A percentile compares a stretch with the other conserved stretches of the same genome.
Conservation (phyloP, 2,888 invertebrate species). For the Ecliptopera silaceata region DNA sequence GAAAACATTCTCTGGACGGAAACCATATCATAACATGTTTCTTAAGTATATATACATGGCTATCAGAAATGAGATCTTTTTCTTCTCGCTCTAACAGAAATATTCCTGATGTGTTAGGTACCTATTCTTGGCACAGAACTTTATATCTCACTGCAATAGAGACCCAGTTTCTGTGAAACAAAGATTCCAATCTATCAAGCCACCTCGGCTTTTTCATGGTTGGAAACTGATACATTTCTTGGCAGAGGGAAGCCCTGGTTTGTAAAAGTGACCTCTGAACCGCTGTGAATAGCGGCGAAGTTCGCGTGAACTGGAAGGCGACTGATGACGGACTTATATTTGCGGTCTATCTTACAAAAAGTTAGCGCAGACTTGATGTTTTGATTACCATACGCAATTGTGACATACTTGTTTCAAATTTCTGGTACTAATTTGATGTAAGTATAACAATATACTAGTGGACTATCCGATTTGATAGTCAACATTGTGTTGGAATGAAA, state of each 20-base stretch:
- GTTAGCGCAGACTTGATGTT: too few relatives aligned
- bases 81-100: neutral
- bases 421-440: too few relatives aligned
- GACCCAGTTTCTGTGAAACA: slow-evolving; percentile 9
- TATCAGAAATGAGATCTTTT: neutral
- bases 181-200: slow-evolving; percentile 25
- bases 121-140: neutral
- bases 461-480: too few relatives aligned
- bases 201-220: slow-evolving; percentile 20
- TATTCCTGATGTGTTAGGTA: neutral
- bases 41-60: neutral
- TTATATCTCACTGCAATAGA: neutral
- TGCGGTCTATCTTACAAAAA: too few relatives aligned
- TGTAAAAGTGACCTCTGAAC: neutral
- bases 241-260: slow-evolving; percentile 32
- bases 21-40: neutral
- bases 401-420: too few relatives aligned
- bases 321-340: too few relatives aligned
- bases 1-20: neutral
- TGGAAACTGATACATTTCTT: slow-evolving; percentile 32
- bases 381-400: too few relatives aligned
- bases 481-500: too few relatives aligned
- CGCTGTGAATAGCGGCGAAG: neutral
- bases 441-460: too few relatives aligned
- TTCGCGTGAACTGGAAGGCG: neutral